These are phyloP conservation scores for Steromphala cineraria DNA, from an alignment of 2,888 invertebrate species.

Conservation along the genomic window DNA sequence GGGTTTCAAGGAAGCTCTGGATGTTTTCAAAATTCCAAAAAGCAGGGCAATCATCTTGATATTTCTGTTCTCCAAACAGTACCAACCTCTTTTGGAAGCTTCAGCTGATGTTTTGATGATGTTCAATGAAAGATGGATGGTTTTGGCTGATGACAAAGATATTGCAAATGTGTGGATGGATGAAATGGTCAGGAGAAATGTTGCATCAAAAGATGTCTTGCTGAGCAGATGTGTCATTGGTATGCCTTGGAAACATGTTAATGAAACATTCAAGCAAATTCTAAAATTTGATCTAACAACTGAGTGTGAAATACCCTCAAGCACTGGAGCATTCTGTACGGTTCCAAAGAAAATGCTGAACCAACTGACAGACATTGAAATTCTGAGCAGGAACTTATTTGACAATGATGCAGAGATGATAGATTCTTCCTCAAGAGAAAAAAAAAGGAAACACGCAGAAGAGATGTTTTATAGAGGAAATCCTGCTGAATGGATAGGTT, in stretches of 20 bases:
- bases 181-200: conserved; percentile 37
- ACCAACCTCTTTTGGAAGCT: conserved; percentile 48
- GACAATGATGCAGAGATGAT: conserved; percentile 32
- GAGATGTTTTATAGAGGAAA: conserved; percentile 50
- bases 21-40: conserved; percentile 47
- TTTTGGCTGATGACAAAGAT: conserved; percentile 46
- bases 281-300: neutral
- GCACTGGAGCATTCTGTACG: conserved; percentile 43
- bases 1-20: conserved; percentile 50
- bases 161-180: conserved; percentile 40
- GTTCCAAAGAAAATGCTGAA: conserved; percentile 46
- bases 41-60: conserved; percentile 52
- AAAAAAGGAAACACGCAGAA: conserved; percentile 31
- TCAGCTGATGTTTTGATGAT: conserved; percentile 47
- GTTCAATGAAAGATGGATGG: conserved; percentile 56
- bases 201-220: conserved; percentile 34
- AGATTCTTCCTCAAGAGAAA: conserved; percentile 41
- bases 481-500: conserved; percentile 60
- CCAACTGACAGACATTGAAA: conserved; percentile 48
- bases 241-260: conserved; percentile 57
- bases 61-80: conserved; percentile 51
- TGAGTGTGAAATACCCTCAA: conserved; percentile 42
- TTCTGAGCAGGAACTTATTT: conserved; percentile 37
- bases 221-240: conserved; percentile 44
- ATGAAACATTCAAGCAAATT: conserved; percentile 32